Percentiles rank a stretch among this genome's conserved stretches.
phyloP scores from a whole-genome alignment of 2,888 invertebrate species.

The Hypomecis atomaria region DNA sequence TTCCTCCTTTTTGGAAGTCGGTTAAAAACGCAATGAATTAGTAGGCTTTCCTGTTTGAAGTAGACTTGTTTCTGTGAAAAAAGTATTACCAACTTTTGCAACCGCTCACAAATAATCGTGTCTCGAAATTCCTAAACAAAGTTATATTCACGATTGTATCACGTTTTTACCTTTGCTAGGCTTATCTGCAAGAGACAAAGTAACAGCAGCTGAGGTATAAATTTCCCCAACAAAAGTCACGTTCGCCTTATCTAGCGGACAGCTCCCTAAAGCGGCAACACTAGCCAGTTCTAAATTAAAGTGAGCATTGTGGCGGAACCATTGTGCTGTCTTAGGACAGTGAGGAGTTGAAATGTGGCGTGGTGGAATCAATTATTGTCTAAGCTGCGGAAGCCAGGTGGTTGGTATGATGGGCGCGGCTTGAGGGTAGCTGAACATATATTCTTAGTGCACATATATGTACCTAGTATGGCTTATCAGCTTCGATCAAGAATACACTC shows the following conservation, averaged over 20 bases:
- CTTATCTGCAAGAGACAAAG: constrained; percentile 9
- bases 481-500: no score
- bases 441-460: no score
- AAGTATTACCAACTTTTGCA: no score
- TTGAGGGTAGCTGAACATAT: neutral
- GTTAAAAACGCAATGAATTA: no score
- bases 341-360: constrained; percentile 22
- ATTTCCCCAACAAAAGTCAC: constrained; percentile 1
- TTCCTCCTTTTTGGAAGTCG: no score
- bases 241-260: constrained; percentile 17
- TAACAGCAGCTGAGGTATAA: constrained; percentile 6
- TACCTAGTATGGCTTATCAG: no score
- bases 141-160: neutral
- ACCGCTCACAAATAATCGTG: no score
- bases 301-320: constrained; percentile 21
- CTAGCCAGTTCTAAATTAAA: constrained; percentile 24
- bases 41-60: no score
- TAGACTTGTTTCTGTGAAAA: no score
- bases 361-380: constrained; percentile 10
- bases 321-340: constrained; percentile 28
- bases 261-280: constrained; percentile 18
- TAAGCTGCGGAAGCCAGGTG: constrained; percentile 1
- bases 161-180: constrained; percentile 3
- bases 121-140: neutral
- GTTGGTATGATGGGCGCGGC: neutral